Base-by-base conservation (phyloP, 1,140 invertebrate species). In the Pseudomyrmex concolor region DNA sequence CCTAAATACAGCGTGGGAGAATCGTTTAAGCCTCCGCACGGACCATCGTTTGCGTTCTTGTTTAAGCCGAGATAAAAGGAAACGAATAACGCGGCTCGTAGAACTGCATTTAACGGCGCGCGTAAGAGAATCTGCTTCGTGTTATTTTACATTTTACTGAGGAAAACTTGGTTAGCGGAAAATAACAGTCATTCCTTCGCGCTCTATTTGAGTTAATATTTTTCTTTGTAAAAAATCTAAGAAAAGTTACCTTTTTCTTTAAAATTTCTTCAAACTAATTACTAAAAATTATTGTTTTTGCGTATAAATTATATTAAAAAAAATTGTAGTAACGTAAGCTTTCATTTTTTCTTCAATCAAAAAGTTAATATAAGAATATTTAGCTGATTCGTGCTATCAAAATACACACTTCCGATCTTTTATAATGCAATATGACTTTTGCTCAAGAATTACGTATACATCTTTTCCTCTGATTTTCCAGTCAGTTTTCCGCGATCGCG, bases 51-150 rank as follows among this genome's bases (percentile, higher is more conserved):
- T 88, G 76, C 87, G 83, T 88, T 87, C 86, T 87, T 88, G 86
- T 84, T 88, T 87, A 88, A 88, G 86, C 86, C 60, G 60, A 85
- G 87, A 85, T 88, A 88, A 88, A 88, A 88, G 83, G 67, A 88
- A 84, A 84, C 57, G 86, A 77, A 81, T 73, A 67, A 77, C 72
- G 66, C 48, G 34, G 62, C 82, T 74, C 57, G 73, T 64, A 81
- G 83, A 87, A 70, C 73, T 66, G 70, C 70, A 86, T 86, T 88
- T 88, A 87, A 87, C 68, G 70, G 54, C 70, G 68, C 67, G 66
- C 78, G 73, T 68, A 87, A 84, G 80, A 73, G 86, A 86, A 86
- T 87, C 86, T 78, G 19, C 22, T 70, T 68, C 64, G 15, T 57
- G 45, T 80, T 80, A 80, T 60, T 70, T 77, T 71, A 80, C 19